A percentile compares a stretch with the other conserved stretches of the same genome.
Evolutionary conservation across 2,888 invertebrate species (phyloP).

Genomic region (Steinernema carpocapsae): DNA sequence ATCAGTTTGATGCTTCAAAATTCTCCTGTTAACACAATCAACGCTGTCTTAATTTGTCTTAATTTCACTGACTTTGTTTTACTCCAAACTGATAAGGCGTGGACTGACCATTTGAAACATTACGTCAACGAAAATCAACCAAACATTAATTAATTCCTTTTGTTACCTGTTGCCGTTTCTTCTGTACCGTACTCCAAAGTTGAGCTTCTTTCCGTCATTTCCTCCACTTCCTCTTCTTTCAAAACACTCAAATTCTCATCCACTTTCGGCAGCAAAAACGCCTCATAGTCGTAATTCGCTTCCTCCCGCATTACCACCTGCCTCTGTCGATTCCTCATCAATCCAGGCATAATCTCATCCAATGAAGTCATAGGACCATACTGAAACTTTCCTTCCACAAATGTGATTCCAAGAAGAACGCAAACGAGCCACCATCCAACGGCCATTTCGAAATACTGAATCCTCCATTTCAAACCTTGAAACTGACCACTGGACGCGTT

Average conservation of each 20-base stretch:
- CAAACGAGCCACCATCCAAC: not conserved
- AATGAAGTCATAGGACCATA: not conserved
- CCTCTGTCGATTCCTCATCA: conserved; percentile 3
- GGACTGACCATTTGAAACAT: no score
- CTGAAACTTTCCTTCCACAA: not conserved
- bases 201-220: not conserved
- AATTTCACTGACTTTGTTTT: no score
- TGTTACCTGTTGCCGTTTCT: not conserved
- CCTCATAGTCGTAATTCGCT: not conserved
- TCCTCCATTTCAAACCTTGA: no score
- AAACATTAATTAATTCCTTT: no score
- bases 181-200: not conserved
- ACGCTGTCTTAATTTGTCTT: no score
- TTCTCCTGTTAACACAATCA: no score
- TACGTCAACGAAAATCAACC: no score
- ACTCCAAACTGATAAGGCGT: no score
- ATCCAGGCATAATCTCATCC: conserved; percentile 7
- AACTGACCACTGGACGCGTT: not conserved
- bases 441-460: conserved; percentile 22
- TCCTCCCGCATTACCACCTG: not conserved
- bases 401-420: not conserved
- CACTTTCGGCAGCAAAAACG: not conserved
- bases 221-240: not conserved
- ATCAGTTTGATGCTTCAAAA: no score
- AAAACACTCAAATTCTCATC: not conserved